Percentiles rank a stretch among this genome's conserved stretches.
These are phyloP conservation scores for Neogale vison DNA, from an alignment of 2,113 vertebrate genomes.

Conservation along the genomic window DNA sequence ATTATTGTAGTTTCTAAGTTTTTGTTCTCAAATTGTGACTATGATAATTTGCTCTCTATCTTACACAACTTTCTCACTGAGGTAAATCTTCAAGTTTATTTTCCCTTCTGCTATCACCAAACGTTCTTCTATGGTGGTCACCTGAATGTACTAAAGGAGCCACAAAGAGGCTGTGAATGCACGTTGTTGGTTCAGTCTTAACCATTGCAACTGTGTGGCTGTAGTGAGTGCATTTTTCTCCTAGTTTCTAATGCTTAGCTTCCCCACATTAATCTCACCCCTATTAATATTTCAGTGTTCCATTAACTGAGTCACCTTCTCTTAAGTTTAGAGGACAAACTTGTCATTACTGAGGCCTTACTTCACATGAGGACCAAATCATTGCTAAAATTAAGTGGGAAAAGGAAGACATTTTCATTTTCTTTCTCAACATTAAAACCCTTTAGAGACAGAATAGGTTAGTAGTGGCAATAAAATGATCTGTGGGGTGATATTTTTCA, in stretches of 20 bases:
- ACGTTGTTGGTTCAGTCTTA: neutral
- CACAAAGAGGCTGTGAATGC: neutral
- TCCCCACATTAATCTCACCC: neutral
- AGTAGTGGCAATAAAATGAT: neutral
- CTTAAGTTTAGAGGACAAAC: conserved; percentile 10
- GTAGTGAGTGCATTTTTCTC: neutral
- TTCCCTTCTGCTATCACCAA: neutral
- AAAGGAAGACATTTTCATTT: conserved; percentile 17
- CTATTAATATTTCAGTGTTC: neutral
- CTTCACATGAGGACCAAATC: neutral
- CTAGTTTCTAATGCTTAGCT: neutral
- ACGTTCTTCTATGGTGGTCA: neutral
- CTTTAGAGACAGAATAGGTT: neutral
- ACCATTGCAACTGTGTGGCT: neutral
- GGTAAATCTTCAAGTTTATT: neutral
- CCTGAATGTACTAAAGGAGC: neutral
- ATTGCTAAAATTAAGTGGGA: conserved; percentile 33
- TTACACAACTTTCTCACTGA: neutral
- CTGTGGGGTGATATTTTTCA: neutral
- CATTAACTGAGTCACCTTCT: neutral
- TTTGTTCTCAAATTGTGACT: conserved; percentile 30
- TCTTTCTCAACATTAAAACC: conserved; percentile 7
- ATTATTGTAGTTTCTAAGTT: neutral
- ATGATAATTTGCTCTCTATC: neutral
- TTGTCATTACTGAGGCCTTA: neutral